Base-by-base conservation (phyloP, 2,113 vertebrate genomes). In the Toxostoma redivivum region DNA sequence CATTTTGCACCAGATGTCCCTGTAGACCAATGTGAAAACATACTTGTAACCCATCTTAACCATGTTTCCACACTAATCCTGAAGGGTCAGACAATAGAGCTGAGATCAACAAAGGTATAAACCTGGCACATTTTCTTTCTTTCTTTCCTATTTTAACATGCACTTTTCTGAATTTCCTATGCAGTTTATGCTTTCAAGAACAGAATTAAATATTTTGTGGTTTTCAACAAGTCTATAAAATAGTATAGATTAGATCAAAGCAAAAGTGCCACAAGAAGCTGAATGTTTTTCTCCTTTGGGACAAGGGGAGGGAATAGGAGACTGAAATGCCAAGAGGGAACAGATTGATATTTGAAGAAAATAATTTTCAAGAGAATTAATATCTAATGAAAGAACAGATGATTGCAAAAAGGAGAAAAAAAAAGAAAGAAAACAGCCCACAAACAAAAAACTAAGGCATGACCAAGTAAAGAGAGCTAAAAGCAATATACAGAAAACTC, bases 191-290 rank as follows among this genome's bases (percentile, higher is more conserved):
- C 15, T 93, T 74, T 65, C 28, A 84, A 72, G 57, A 92, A 53
- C 13, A 71, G 87, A 84, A 90, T 28, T 1, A 81, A 76, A 60
- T 45, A 76, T 12, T 76, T 47, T 12, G 33, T 35, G 83, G 11
- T 48, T 90, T 87, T 77, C n/a, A 65, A 50, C 20, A 88, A 76
- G 19, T 53, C 62, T 82, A 70, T 61, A 73, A 85, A 81, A n/a
- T 33, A 17, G 8, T 51, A 72, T 17, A 56, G 37, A 47, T 44
- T 42, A 65, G 17, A 80, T 69, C 58, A 80, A 92, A 69, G 60
- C 2, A 79, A 62, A 72, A 71, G 69, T 30, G 60, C 5, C 24
- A 37, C 7, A 56, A 76, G 19, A 38, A 87, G 10, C 11, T 58
- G 12, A 35, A 14, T 19, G 15, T 23, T 61, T 74, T 82, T 62